Percentiles rank a stretch among this genome's conserved stretches.
These are phyloP conservation scores for Sinonovacula constricta DNA, from an alignment of 1,140 invertebrate genomes.

Conservation along the genomic window DNA sequence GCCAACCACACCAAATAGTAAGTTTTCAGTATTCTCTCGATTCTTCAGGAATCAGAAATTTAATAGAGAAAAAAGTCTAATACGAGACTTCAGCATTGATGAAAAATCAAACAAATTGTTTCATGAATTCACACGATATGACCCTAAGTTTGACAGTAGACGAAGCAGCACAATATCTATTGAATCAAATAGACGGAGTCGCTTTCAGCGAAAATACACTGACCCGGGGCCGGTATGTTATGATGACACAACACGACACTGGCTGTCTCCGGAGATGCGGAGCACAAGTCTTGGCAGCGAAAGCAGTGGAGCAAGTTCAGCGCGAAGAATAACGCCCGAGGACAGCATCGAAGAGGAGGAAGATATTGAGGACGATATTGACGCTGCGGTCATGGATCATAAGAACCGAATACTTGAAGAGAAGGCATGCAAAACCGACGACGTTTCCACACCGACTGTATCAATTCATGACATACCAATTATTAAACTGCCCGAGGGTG, in stretches of 20 bases:
- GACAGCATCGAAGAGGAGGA: constrained; percentile 76
- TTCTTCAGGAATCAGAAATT: constrained; percentile 73
- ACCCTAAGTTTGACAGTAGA: constrained; percentile 70
- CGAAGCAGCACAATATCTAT: constrained; percentile 49
- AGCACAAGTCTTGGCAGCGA: constrained; percentile 75
- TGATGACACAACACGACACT: constrained; percentile 60
- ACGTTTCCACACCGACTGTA: constrained; percentile 49
- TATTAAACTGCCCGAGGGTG: constrained; percentile 73
- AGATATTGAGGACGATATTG: constrained; percentile 61
- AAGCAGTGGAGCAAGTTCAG: constrained; percentile 73
- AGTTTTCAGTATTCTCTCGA: constrained; percentile 76
- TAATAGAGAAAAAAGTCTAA: constrained; percentile 55
- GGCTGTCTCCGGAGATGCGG: constrained; percentile 68
- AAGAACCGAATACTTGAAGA: constrained; percentile 37
- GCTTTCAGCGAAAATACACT: constrained; percentile 73
- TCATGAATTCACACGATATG: constrained; percentile 81
- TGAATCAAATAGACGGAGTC: constrained; percentile 64
- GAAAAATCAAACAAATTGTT: constrained; percentile 81
- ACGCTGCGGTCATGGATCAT: constrained; percentile 31
- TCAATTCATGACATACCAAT: constrained; percentile 73
- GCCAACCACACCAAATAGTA: constrained; percentile 70
- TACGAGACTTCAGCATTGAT: constrained; percentile 82
- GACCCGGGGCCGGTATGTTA: constrained; percentile 63
- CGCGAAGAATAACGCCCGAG: constrained; percentile 69
- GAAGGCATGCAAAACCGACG: not conserved